Evolutionary conservation across 2,888 invertebrate species (phyloP).

Genomic region (Shargacucullia verbasci): DNA sequence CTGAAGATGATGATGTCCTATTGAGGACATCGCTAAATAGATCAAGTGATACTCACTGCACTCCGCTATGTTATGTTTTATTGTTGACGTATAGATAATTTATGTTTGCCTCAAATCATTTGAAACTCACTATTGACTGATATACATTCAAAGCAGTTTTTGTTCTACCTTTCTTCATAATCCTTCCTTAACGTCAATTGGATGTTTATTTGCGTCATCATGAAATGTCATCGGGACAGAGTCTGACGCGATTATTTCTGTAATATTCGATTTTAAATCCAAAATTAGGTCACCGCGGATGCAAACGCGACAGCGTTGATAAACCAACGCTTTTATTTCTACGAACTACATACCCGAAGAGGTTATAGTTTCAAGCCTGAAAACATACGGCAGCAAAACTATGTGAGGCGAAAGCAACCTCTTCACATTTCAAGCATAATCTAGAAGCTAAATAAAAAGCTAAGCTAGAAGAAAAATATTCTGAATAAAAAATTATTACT

Average conservation of each 20-base stretch:
- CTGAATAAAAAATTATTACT: no score
- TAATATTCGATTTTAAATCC: conserved; percentile 40
- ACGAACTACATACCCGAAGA: conserved; percentile 12
- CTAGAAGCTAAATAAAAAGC: no score
- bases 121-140: no score
- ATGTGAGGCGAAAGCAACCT: background rate
- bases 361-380: conserved; percentile 13
- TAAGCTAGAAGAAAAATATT: no score
- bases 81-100: no score
- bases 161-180: no score
- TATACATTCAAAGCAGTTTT: no score
- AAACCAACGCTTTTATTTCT: conserved; percentile 43
- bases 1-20: conserved; percentile 13
- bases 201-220: background rate
- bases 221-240: conserved; percentile 4
- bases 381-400: background rate
- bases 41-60: conserved; percentile 3
- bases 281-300: conserved; percentile 46
- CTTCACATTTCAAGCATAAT: background rate
- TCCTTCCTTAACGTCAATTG: background rate
- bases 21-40: conserved; percentile 21
- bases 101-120: no score
- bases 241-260: conserved; percentile 15
- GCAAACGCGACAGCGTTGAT: conserved; percentile 31
- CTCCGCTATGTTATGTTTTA: background rate